These are phyloP conservation scores for Tachyglossus aculeatus DNA, from an alignment of 2,797 vertebrate genomes.

Conservation along the genomic window DNA sequence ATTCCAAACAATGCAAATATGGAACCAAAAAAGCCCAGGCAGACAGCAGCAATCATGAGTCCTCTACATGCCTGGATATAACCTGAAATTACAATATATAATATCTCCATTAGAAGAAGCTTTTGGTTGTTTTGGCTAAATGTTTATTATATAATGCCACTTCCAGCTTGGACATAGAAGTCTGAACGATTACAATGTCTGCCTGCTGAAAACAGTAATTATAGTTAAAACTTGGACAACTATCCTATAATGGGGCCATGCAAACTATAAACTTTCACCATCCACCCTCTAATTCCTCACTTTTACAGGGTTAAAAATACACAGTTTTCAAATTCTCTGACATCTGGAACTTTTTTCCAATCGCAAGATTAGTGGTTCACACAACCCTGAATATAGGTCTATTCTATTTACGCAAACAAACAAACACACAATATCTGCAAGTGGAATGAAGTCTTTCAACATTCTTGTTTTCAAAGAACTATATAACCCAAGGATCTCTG, in stretches of 20 bases:
- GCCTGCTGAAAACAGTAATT: background rate
- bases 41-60: constrained; percentile 91
- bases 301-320: no score
- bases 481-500: background rate
- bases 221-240: background rate
- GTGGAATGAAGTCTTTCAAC: background rate
- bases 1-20: constrained; percentile 89
- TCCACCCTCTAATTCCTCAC: background rate
- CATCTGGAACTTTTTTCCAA: no score
- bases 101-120: constrained; percentile 8
- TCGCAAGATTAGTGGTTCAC: no score
- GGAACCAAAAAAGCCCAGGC: constrained; percentile 90
- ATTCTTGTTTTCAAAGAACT: background rate
- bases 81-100: constrained; percentile 76
- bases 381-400: background rate
- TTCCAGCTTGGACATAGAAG: no score
- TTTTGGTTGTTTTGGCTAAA: background rate
- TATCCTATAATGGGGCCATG: background rate
- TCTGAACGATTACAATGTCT: background rate
- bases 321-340: no score
- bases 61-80: constrained; percentile 95
- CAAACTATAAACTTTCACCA: background rate
- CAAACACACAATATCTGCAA: background rate
- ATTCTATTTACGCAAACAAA: constrained; percentile 11
- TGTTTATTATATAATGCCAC: background rate